These are phyloP conservation scores for Trematocara caparti DNA, from an alignment of 2,797 vertebrate species.

Conservation along the genomic window DNA sequence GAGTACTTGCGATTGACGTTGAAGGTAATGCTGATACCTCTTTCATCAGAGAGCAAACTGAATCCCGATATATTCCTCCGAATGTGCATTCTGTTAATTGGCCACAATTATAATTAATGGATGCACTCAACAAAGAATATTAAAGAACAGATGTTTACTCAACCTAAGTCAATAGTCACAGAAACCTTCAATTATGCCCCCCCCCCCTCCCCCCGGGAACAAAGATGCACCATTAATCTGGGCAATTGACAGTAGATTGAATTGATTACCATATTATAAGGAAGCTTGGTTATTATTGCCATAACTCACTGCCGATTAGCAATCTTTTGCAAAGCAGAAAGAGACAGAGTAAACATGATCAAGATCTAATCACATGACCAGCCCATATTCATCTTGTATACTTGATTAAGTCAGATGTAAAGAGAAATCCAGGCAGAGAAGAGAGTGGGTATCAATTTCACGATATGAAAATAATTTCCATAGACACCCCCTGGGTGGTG, in stretches of 20 bases:
- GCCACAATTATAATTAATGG: slow-evolving; percentile 69
- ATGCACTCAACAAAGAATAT: slow-evolving; percentile 62
- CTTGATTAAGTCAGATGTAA: slow-evolving; percentile 68
- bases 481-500: slow-evolving; percentile 56
- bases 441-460: slow-evolving; percentile 64
- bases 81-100: slow-evolving; percentile 57
- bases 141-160: slow-evolving; percentile 76
- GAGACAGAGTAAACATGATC: slow-evolving; percentile 67
- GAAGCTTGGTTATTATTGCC: slow-evolving; percentile 79
- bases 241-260: slow-evolving; percentile 75
- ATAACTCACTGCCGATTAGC: slow-evolving; percentile 80
- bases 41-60: slow-evolving; percentile 44
- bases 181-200: slow-evolving; percentile 73
- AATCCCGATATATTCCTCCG: slow-evolving; percentile 34
- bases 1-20: slow-evolving; percentile 26
- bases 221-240: slow-evolving; percentile 67
- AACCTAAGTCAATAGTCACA: slow-evolving; percentile 68
- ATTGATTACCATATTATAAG: slow-evolving; percentile 82
- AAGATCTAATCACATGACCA: slow-evolving; percentile 60
- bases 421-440: slow-evolving; percentile 36
- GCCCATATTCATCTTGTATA: slow-evolving; percentile 64
- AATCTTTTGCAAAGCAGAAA: slow-evolving; percentile 49
- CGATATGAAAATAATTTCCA: slow-evolving; percentile 63
- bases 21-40: background rate
- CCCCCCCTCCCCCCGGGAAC: slow-evolving; percentile 34